phyloP scores from a whole-genome alignment of 2,113 vertebrate genomes.

The Daphoenositta chrysoptera region DNA sequence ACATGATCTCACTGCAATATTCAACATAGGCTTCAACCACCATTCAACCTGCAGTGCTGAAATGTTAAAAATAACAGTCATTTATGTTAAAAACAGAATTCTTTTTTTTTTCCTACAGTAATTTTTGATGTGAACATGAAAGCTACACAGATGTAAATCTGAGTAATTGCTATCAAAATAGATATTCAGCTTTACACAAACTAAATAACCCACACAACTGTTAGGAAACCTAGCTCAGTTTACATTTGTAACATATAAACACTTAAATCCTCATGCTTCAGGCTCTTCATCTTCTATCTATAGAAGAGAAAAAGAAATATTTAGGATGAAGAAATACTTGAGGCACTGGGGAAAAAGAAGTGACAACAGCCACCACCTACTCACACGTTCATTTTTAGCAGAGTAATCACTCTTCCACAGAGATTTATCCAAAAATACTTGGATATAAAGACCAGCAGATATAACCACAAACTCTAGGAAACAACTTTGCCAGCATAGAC shows the following conservation, averaged over 20 bases:
- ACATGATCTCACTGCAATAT: neutral
- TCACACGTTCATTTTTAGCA: neutral
- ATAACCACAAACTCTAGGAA: neutral
- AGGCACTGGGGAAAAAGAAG: neutral
- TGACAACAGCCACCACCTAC: neutral
- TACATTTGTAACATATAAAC: neutral
- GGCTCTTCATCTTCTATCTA: neutral
- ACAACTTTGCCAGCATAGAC: neutral
- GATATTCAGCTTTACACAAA: neutral
- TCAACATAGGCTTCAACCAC: neutral
- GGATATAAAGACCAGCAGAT: neutral
- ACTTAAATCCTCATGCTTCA: neutral
- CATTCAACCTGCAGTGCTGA: neutral
- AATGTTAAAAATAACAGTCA: neutral
- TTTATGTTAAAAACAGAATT: neutral
- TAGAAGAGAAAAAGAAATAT: neutral
- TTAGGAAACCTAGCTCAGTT: neutral
- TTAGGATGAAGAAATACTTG: neutral
- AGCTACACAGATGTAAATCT: neutral
- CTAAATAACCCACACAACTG: neutral
- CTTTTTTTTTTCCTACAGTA: neutral
- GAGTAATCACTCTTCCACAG: neutral
- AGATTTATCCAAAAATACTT: neutral
- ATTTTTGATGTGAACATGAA: conserved; percentile 7
- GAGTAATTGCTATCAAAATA: neutral